phyloP scores from a whole-genome alignment of 2,113 vertebrate species.

The Myotis yumanensis region DNA sequence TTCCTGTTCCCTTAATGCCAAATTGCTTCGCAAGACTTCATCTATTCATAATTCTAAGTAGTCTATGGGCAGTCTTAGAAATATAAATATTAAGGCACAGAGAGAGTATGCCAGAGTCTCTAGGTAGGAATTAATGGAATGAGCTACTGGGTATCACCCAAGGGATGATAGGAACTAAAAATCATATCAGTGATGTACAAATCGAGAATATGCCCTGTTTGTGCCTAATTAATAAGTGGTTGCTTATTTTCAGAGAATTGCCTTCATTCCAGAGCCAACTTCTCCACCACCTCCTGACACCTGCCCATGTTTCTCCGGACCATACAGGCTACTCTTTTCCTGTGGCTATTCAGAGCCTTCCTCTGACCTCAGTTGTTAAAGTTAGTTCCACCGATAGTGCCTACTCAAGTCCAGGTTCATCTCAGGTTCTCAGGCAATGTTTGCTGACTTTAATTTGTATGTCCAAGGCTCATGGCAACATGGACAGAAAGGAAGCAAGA shows the following conservation, averaged over 20 bases:
- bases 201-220: not conserved
- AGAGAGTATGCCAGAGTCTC: not conserved
- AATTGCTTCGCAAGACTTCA: conserved; percentile 62
- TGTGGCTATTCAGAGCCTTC: not conserved
- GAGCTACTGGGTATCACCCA: not conserved
- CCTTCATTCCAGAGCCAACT: not conserved
- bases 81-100: conserved; percentile 55
- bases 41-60: conserved; percentile 58
- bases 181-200: not conserved
- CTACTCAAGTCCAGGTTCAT: not conserved
- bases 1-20: conserved; percentile 68
- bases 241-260: not conserved
- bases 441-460: not conserved
- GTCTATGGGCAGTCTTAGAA: conserved; percentile 53
- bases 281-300: fast-evolving
- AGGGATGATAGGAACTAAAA: conserved; percentile 32
- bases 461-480: not conserved
- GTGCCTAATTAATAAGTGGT: not conserved
- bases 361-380: not conserved
- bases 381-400: not conserved
- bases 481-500: not conserved
- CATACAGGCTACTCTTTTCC: not conserved
- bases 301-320: not conserved
- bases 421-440: not conserved
- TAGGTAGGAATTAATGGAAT: conserved; percentile 58